Conservation (phyloP, 2,888 invertebrate genomes). For the Zygogramma bicolorata region DNA sequence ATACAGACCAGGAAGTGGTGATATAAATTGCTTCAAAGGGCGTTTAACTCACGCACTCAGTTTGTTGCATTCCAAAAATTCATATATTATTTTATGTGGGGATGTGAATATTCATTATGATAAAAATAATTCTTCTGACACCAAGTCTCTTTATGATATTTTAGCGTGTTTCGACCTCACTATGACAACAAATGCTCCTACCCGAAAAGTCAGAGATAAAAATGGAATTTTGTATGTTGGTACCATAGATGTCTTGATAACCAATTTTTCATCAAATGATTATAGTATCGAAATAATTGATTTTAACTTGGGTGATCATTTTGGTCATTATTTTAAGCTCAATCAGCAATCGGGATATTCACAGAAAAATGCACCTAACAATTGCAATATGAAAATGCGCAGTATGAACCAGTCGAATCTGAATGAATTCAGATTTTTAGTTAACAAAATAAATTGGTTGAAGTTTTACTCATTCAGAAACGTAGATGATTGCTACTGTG, state of each 20-base stretch:
- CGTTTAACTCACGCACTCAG: too few relatives aligned
- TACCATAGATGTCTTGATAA: slow-evolving; percentile 7
- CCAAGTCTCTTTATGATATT: neutral
- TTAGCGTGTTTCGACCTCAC: neutral
- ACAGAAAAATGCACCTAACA: neutral
- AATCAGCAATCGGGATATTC: neutral
- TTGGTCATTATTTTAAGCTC: neutral
- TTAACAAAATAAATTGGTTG: too few relatives aligned
- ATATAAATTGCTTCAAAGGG: too few relatives aligned
- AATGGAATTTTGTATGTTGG: neutral
- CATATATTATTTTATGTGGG: neutral
- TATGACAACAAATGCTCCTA: neutral
- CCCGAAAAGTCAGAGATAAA: neutral
- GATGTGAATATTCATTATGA: slow-evolving; percentile 12
- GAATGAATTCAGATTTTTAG: too few relatives aligned
- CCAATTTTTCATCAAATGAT: neutral
- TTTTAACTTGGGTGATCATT: neutral
- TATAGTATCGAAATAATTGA: neutral
- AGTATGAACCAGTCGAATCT: neutral
- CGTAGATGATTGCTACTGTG: too few relatives aligned
- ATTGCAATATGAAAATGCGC: neutral
- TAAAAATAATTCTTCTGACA: neutral
- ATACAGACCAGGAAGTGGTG: too few relatives aligned
- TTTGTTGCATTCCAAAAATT: too few relatives aligned
- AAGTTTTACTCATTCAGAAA: too few relatives aligned